Base-by-base conservation (phyloP, 2,888 invertebrate species). In the Glaucopsyche alexis region DNA sequence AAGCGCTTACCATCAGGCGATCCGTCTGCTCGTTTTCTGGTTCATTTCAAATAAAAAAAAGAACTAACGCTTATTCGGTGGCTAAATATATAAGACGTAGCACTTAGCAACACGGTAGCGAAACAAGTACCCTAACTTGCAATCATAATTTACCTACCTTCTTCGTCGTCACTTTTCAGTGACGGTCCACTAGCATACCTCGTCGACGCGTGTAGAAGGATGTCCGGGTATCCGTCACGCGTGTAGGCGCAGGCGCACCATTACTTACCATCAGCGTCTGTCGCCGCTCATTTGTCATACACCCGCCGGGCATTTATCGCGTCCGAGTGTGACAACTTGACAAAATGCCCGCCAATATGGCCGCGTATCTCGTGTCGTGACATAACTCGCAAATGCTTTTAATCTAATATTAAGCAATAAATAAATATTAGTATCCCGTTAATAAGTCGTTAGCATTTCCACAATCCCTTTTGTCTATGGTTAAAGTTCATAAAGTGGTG, bases 171-270 rank as follows among this genome's bases (percentile, higher is more conserved):
- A 47, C 13, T 47, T 13, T 47, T 47, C 4, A 47, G 13, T 42
- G 42, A 7, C 47, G 13, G 11, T 47, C 11, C 13, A 47, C 2
- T 47, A 4, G 47, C 11, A 11, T 11, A 47, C 42, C 42, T 42
- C 42, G 42, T 42, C 42, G 7, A 7, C 8, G 42, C 47, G 47
- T 47, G 47, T 47, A 60, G 7, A 49, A 69, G 69, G 69, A 69
- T 29, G 47, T 69, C 69, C 69, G 47, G 47, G 47, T 14, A 69
- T 69, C 69, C 14, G 69, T 69, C 69, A 69, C 47, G 69, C 49
- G 49, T 69, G 69, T 69, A 49, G 72, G 74, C 74, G 74, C 74
- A 45, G 52, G 74, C 74, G 74, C 74, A 72, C 64, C 72, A 66
- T 74, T 72, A 72, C 72, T 70, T 72, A 72, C 66, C 66, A 72